Evolutionary conservation across 2,797 vertebrate species (phyloP).

Genomic region (Rhabdophis nuchalis): DNA sequence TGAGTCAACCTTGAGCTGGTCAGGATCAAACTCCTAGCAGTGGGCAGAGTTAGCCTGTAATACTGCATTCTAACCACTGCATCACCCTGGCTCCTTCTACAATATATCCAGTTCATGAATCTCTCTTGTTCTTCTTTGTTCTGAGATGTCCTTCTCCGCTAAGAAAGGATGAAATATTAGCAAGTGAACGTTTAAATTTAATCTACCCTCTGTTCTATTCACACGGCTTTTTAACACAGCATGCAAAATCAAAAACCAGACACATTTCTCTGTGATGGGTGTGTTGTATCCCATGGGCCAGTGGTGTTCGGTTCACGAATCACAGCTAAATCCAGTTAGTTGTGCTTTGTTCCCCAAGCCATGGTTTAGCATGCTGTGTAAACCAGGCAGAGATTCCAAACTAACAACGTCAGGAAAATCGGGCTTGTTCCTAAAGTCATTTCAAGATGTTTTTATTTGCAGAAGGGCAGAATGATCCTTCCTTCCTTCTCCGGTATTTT

Average conservation of each 20-base stretch:
- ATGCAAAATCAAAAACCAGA: not conserved
- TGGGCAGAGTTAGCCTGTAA: not conserved
- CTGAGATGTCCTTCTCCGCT: not conserved
- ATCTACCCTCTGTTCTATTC: not conserved
- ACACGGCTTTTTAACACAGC: not conserved
- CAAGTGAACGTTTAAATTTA: not conserved
- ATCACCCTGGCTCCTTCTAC: not conserved
- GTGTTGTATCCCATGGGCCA: not conserved
- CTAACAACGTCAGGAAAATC: not conserved
- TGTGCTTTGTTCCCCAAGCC: not conserved
- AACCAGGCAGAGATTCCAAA: not conserved
- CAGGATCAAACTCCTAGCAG: not conserved
- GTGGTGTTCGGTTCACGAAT: not conserved
- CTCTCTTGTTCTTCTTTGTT: not conserved
- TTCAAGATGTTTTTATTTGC: slow-evolving; percentile 21
- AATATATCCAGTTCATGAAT: not conserved
- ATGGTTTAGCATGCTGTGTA: not conserved
- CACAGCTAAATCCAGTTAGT: not conserved
- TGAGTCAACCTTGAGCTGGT: not conserved
- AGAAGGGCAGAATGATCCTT: not conserved
- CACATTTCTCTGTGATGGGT: not conserved
- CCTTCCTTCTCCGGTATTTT: slow-evolving; percentile 34
- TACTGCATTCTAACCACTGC: not conserved
- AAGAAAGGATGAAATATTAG: not conserved
- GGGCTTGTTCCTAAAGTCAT: slow-evolving; percentile 3